Evolutionary conservation across 2,888 invertebrate genomes (phyloP).

Genomic region (Epinotia nisella): DNA sequence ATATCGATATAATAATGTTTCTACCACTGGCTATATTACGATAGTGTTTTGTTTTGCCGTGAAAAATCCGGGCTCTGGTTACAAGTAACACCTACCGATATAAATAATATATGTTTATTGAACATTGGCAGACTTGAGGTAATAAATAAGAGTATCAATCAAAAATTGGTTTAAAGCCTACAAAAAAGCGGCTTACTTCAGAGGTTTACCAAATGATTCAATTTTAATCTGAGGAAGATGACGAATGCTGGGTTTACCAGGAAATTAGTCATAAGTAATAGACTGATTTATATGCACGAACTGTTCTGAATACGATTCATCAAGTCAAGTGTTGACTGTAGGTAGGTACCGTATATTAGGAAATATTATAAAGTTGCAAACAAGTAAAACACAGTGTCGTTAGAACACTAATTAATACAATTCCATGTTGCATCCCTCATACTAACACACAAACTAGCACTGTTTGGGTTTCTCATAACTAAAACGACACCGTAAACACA

Average conservation of each 20-base stretch:
- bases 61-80: too few relatives aligned
- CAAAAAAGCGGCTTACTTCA: background rate
- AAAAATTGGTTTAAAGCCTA: background rate
- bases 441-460: conserved; percentile 14
- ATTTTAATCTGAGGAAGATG: background rate
- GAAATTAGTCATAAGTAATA: background rate
- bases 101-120: background rate
- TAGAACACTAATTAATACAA: background rate
- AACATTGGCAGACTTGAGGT: background rate
- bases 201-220: background rate
- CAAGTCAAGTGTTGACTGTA: background rate
- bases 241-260: background rate
- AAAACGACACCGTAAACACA: conserved; percentile 9
- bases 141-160: background rate
- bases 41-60: too few relatives aligned
- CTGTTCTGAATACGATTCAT: background rate
- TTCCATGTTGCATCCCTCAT: background rate
- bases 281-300: background rate
- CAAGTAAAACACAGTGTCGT: background rate
- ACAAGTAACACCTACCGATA: background rate
- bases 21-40: too few relatives aligned
- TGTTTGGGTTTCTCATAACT: conserved; percentile 4
- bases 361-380: background rate
- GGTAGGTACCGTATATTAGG: background rate
- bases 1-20: too few relatives aligned